phyloP scores from a whole-genome alignment of 2,113 vertebrate species.

The Thalassarche chlororhynchos region DNA sequence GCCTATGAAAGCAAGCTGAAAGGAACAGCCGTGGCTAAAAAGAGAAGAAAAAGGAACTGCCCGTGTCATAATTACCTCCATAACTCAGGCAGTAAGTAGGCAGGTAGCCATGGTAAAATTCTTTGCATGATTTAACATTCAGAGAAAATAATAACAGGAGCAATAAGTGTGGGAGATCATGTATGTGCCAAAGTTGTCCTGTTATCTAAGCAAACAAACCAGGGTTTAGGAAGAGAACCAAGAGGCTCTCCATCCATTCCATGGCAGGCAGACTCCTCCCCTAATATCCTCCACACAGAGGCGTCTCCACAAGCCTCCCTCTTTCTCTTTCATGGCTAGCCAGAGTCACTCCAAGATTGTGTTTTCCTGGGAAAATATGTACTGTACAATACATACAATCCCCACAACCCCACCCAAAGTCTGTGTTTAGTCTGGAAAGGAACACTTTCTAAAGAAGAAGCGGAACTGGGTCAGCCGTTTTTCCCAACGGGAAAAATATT shows the following conservation, averaged over 20 bases:
- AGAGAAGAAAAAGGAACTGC: not conserved
- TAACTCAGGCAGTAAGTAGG: not conserved
- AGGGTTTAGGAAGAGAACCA: not conserved
- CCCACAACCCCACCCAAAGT: constrained; percentile 62
- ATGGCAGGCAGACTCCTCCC: not conserved
- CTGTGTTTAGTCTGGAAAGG: constrained; percentile 71
- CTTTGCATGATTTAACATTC: not conserved
- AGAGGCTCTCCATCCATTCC: not conserved
- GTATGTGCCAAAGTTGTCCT: not conserved
- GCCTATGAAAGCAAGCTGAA: constrained; percentile 51
- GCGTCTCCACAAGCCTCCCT: not conserved
- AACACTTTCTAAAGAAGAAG: constrained; percentile 37
- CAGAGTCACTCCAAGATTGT: constrained; percentile 22
- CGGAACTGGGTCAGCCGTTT: constrained; percentile 23
- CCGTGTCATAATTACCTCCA: not conserved
- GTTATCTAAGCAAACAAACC: not conserved
- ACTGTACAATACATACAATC: constrained; percentile 56
- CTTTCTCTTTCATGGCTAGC: constrained; percentile 28
- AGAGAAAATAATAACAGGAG: not conserved
- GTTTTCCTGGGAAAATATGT: constrained; percentile 65
- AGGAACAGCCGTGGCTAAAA: not conserved
- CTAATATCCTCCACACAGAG: not conserved
- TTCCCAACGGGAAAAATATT: constrained; percentile 68
- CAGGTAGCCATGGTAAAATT: constrained; percentile 25
- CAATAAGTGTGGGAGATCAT: not conserved